Percentiles rank a stretch among this genome's conserved stretches.
Evolutionary conservation across 1,140 invertebrate species (phyloP).

Genomic region (Heliconius nattereri): DNA sequence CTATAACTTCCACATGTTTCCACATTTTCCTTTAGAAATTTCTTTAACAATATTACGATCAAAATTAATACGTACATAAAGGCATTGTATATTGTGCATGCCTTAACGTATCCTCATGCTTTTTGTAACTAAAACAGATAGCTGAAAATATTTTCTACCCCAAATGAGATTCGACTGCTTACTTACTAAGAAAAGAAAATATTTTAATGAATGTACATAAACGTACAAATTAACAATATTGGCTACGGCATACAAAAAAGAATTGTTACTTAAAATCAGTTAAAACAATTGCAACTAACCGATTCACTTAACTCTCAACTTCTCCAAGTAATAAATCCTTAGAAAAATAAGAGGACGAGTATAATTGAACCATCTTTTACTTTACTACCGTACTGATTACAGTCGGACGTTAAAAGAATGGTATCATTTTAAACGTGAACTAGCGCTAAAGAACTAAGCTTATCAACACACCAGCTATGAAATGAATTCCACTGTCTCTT

Average conservation of each 20-base stretch:
- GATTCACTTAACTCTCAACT: slow-evolving; percentile 8
- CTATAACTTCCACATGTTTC: slow-evolving; percentile 57
- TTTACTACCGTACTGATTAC: slow-evolving; percentile 25
- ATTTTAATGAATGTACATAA: neutral
- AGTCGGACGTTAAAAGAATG: slow-evolving; percentile 27
- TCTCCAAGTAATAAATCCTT: slow-evolving; percentile 8
- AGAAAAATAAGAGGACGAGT: slow-evolving; percentile 1
- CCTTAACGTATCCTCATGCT: no score
- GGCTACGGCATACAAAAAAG: neutral
- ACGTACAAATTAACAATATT: no score
- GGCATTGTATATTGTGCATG: no score
- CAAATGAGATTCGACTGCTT: no score
- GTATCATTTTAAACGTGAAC: slow-evolving; percentile 25
- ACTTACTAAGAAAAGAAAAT: no score
- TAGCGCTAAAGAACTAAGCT: slow-evolving; percentile 38
- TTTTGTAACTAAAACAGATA: no score
- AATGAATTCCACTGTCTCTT: slow-evolving; percentile 56
- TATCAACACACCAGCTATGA: slow-evolving; percentile 47
- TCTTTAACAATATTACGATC: neutral
- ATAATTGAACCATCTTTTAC: slow-evolving; percentile 22
- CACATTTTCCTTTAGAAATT: neutral
- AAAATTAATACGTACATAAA: no score
- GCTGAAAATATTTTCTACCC: no score
- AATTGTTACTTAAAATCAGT: neutral
- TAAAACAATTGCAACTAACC: neutral